A percentile compares a stretch with the other conserved stretches of the same genome.
Conservation (phyloP, 2,113 vertebrate species). For the Syngnathus typhle region DNA sequence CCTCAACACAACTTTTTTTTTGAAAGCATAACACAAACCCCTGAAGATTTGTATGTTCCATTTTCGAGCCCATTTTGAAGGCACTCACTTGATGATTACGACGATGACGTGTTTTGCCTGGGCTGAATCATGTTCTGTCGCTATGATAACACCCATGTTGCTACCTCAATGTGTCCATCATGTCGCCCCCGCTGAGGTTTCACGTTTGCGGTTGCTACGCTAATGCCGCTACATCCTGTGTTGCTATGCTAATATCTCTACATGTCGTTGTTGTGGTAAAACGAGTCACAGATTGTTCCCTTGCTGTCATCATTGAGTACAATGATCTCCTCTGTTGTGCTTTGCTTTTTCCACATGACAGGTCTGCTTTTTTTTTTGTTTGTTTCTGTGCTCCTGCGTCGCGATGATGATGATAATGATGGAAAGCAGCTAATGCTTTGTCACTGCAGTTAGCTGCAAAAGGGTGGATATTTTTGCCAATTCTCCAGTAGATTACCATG, state of each 20-base stretch:
- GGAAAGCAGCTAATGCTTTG: conserved; percentile 1
- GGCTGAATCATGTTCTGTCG: conserved; percentile 26
- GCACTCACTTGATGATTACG: conserved; percentile 9
- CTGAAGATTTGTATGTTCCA: background rate
- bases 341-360: conserved; percentile 13
- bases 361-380: conserved; percentile 6
- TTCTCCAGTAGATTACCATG: background rate
- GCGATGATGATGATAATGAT: conserved; percentile 9
- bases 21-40: background rate
- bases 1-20: background rate
- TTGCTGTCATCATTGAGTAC: conserved; percentile 5
- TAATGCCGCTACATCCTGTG: conserved; percentile 14
- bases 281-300: background rate
- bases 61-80: background rate
- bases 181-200: conserved; percentile 41
- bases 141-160: conserved; percentile 25
- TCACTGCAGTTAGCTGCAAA: background rate
- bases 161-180: conserved; percentile 18
- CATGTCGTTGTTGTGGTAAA: background rate
- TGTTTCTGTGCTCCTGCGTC: conserved; percentile 20
- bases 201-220: conserved; percentile 16
- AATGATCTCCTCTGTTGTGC: conserved; percentile 8
- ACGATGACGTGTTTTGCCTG: conserved; percentile 13
- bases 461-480: background rate
- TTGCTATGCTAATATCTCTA: conserved; percentile 11